Conservation (phyloP, 2,888 invertebrate genomes). For the Drosophila melanosoma region DNA sequence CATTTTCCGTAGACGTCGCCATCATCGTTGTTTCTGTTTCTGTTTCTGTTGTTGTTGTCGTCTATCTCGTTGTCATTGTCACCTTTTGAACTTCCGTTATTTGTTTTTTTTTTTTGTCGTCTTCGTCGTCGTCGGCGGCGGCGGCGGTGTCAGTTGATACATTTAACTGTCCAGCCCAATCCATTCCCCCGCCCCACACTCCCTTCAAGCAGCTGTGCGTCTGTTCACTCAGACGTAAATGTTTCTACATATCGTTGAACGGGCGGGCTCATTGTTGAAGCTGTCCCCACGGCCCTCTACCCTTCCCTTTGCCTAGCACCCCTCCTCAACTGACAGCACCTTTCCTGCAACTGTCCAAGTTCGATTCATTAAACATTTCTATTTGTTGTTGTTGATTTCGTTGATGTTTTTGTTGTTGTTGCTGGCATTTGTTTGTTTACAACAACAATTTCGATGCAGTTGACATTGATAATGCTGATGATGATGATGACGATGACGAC, state of each 20-base stretch:
- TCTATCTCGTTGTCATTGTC: slow-evolving; percentile 57
- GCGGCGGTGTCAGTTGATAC: slow-evolving; percentile 55
- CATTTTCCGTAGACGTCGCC: slow-evolving; percentile 15
- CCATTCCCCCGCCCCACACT: background rate
- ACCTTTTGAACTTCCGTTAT: slow-evolving; percentile 79
- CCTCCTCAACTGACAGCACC: slow-evolving; percentile 9
- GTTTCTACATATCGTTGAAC: slow-evolving; percentile 63
- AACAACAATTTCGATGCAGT: slow-evolving; percentile 70
- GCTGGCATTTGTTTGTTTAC: slow-evolving; percentile 64
- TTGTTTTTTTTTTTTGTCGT: slow-evolving; percentile 22
- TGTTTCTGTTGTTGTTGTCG: slow-evolving; percentile 9
- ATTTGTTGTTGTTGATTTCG: slow-evolving; percentile 58
- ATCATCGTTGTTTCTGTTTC: background rate
- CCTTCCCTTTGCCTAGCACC: too few species aligned
- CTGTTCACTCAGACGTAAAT: slow-evolving; percentile 69
- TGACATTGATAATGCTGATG: slow-evolving; percentile 67
- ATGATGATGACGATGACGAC: slow-evolving; percentile 14
- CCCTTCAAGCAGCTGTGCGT: background rate
- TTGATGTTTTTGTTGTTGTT: slow-evolving; percentile 31
- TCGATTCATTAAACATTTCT: slow-evolving; percentile 76
- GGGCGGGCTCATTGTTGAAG: slow-evolving; percentile 54
- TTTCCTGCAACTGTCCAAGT: slow-evolving; percentile 13
- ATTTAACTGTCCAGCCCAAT: slow-evolving; percentile 46
- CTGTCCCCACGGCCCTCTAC: background rate
- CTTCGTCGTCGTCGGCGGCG: slow-evolving; percentile 16